A percentile compares a stretch with the other conserved stretches of the same genome.
Evolutionary conservation across 2,888 invertebrate species (phyloP).

Genomic region (Fabriciana adippe): DNA sequence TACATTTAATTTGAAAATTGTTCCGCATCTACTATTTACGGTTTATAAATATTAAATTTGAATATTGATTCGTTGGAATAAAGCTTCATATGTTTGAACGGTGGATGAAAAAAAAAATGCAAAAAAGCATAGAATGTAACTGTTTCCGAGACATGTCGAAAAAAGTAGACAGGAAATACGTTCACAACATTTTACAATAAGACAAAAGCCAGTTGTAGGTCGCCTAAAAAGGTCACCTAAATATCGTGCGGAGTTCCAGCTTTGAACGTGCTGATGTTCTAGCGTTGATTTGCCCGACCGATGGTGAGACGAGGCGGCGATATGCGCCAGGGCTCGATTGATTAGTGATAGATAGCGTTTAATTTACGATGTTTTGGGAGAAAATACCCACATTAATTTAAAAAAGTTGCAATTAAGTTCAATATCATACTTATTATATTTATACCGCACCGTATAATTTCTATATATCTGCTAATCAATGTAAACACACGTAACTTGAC

Average conservation of each 20-base stretch:
- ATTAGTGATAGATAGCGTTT: no score
- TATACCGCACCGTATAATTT: no score
- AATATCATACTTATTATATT: no score
- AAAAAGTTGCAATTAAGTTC: no score
- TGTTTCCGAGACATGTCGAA: not conserved
- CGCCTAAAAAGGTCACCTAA: constrained; percentile 21
- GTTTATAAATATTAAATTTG: not conserved
- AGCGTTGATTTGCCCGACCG: constrained; percentile 9
- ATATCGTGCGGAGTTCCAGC: constrained; percentile 3
- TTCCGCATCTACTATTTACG: not conserved
- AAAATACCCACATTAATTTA: no score
- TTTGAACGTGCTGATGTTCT: constrained; percentile 6
- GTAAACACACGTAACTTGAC: no score
- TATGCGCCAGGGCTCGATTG: not conserved
- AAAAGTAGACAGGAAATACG: constrained; percentile 17
- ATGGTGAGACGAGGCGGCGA: not conserved
- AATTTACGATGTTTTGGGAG: no score
- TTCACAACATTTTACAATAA: constrained; percentile 15
- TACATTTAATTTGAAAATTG: constrained; percentile 4
- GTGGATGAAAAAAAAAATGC: not conserved
- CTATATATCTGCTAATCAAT: no score
- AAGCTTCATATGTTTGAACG: not conserved
- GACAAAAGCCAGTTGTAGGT: constrained; percentile 20
- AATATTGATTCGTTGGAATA: not conserved
- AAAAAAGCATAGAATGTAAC: not conserved